Evolutionary conservation across 1,140 invertebrate species (phyloP).

Genomic region (Drosophila ananassae): DNA sequence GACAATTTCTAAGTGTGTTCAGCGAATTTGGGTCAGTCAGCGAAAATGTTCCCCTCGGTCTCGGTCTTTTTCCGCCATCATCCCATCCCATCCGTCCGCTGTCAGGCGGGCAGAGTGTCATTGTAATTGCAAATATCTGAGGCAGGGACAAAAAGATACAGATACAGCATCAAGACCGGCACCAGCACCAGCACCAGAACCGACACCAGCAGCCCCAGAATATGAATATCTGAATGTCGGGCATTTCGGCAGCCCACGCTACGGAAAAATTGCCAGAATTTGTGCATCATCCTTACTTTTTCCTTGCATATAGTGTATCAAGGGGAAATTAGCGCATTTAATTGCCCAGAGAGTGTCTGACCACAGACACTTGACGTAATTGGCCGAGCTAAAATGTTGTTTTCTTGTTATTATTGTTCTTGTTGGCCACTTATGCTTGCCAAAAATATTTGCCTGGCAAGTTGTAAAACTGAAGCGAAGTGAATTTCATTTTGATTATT

Average conservation of each 20-base stretch:
- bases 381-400: slow-evolving; percentile 48
- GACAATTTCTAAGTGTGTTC: slow-evolving; percentile 81
- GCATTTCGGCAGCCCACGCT: slow-evolving; percentile 66
- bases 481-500: slow-evolving; percentile 41
- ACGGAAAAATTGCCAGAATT: slow-evolving; percentile 69
- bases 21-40: slow-evolving; percentile 79
- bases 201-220: background rate
- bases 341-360: slow-evolving; percentile 77
- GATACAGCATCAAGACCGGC: slow-evolving; percentile 21
- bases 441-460: slow-evolving; percentile 12
- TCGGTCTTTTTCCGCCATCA: slow-evolving; percentile 21
- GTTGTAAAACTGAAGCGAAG: slow-evolving; percentile 17
- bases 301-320: slow-evolving; percentile 22
- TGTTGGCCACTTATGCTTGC: slow-evolving; percentile 22
- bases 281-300: slow-evolving; percentile 43
- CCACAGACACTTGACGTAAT: slow-evolving; percentile 78
- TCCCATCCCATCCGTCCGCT: background rate
- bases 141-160: slow-evolving; percentile 48
- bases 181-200: slow-evolving; percentile 16
- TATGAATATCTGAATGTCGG: slow-evolving; percentile 27
- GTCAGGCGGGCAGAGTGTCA: slow-evolving; percentile 59
- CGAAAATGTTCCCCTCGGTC: slow-evolving; percentile 38
- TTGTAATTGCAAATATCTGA: slow-evolving; percentile 83
- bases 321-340: slow-evolving; percentile 80
- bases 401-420: slow-evolving; percentile 38